Evolutionary conservation across 2,113 vertebrate species (phyloP).

Genomic region (Lepisosteus oculatus): DNA sequence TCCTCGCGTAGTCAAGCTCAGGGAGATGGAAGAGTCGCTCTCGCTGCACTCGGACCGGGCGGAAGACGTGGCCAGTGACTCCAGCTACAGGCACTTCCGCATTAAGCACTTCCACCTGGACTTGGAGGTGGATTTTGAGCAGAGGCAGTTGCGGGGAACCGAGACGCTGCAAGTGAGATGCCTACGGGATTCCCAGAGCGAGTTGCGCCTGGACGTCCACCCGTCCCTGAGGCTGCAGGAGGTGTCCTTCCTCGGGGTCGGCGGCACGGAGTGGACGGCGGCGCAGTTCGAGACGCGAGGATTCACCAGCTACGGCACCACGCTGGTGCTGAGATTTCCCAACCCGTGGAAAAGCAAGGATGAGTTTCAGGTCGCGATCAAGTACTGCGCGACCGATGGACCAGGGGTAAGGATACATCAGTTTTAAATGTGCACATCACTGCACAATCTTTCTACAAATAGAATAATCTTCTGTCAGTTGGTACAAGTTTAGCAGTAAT

Average conservation of each 20-base stretch:
- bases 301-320: slow-evolving; percentile 65
- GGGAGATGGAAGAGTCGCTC: slow-evolving; percentile 28
- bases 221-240: slow-evolving; percentile 44
- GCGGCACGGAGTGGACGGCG: slow-evolving; percentile 6
- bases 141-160: slow-evolving; percentile 42
- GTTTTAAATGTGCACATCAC: too few species aligned
- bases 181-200: slow-evolving; percentile 31
- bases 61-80: slow-evolving; percentile 57
- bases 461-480: too few species aligned
- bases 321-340: slow-evolving; percentile 53
- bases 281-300: slow-evolving; percentile 43
- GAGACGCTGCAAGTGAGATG: slow-evolving; percentile 54
- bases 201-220: slow-evolving; percentile 62
- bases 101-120: slow-evolving; percentile 62
- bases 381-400: slow-evolving; percentile 62
- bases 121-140: slow-evolving; percentile 53
- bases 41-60: slow-evolving; percentile 31
- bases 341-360: slow-evolving; percentile 37
- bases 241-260: slow-evolving; percentile 19
- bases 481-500: too few species aligned
- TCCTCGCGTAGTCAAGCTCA: too few species aligned
- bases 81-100: slow-evolving; percentile 56
- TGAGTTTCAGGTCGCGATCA: slow-evolving; percentile 51
- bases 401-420: slow-evolving; percentile 64
- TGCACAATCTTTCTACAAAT: too few species aligned